Evolutionary conservation across 2,113 vertebrate genomes (phyloP).

Genomic region (Gobio gobio): DNA sequence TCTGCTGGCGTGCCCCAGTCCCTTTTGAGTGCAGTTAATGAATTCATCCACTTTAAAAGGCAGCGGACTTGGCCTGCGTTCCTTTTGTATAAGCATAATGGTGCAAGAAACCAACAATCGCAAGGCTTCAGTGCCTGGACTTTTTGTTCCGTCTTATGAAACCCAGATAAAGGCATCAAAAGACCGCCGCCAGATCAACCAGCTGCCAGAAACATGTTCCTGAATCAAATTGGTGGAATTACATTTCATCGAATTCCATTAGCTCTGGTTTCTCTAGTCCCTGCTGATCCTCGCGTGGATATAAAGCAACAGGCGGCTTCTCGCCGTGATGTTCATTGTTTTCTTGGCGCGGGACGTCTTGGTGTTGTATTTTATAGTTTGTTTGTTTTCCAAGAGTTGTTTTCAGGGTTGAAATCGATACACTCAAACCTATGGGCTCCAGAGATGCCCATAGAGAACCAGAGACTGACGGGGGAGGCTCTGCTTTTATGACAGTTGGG

Average conservation of each 20-base stretch:
- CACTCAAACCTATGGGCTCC: neutral
- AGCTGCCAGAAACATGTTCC: constrained; percentile 18
- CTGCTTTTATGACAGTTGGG: neutral
- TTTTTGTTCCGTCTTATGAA: neutral
- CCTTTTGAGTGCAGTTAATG: neutral
- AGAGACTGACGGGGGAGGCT: neutral
- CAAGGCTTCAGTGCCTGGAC: neutral
- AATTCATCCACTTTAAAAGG: constrained; percentile 8
- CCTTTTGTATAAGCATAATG: neutral
- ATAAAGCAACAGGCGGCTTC: neutral
- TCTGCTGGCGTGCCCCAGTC: neutral
- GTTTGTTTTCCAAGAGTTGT: neutral
- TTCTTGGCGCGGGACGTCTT: neutral
- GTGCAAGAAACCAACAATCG: neutral
- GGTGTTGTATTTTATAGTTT: neutral
- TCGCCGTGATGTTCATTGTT: neutral
- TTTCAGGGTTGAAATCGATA: neutral
- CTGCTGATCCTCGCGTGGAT: neutral
- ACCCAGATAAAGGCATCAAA: neutral
- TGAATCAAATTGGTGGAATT: constrained; percentile 19
- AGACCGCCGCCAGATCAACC: neutral
- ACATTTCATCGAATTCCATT: constrained; percentile 7
- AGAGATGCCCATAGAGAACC: neutral
- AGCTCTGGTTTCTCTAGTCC: neutral
- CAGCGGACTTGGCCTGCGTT: neutral